Evolutionary conservation across 2,113 vertebrate species (phyloP).

Genomic region (Phainopepla nitens): DNA sequence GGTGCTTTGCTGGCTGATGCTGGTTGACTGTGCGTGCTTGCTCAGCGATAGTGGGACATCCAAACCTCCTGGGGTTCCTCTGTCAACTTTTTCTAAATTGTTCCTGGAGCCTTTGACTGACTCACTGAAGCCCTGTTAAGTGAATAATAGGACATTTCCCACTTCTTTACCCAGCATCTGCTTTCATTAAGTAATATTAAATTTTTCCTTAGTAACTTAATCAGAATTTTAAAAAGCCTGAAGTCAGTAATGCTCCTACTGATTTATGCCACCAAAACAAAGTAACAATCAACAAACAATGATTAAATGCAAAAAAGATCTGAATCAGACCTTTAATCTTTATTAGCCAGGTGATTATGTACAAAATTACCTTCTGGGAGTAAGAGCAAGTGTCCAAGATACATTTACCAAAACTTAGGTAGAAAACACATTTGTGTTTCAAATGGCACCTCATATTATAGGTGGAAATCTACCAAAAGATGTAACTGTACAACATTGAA

Average conservation of each 20-base stretch:
- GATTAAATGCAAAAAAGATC: background rate
- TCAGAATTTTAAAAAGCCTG: background rate
- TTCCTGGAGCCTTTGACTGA: background rate
- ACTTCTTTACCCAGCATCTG: background rate
- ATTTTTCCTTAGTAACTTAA: background rate
- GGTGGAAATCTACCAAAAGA: background rate
- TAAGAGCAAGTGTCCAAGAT: background rate
- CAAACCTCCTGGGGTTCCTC: background rate
- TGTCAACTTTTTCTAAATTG: background rate
- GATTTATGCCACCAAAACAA: background rate
- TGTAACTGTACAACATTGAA: background rate
- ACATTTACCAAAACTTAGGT: background rate
- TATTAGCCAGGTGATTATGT: background rate
- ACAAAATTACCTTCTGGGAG: background rate
- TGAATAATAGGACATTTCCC: background rate
- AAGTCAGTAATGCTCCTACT: background rate
- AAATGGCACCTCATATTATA: background rate
- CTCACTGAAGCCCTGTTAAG: background rate
- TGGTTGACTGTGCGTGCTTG: background rate
- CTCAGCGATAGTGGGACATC: background rate
- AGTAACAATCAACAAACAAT: no score
- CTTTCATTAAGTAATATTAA: slow-evolving; percentile 11
- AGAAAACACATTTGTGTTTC: background rate
- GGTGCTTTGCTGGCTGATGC: background rate
- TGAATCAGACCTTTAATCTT: slow-evolving; percentile 2